Percentiles rank a stretch among this genome's conserved stretches.
phyloP scores from a whole-genome alignment of 2,888 invertebrate species.

The Morpho deidamia region DNA sequence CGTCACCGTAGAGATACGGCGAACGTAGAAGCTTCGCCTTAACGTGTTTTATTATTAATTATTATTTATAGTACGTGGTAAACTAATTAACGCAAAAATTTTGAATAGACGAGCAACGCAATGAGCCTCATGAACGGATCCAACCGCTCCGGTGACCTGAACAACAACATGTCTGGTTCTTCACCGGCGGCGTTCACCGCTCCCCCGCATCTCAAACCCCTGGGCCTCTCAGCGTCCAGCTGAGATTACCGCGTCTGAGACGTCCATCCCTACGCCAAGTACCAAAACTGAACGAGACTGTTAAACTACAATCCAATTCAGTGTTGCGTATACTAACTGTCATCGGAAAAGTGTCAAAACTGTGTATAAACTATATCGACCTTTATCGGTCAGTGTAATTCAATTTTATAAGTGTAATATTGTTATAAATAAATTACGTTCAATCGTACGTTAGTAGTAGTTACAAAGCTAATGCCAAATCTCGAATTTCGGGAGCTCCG shows the following conservation, averaged over 20 bases:
- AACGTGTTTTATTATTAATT: too few relatives aligned
- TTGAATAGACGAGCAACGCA: constrained; percentile 61
- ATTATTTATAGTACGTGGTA: not conserved
- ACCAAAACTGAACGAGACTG: constrained; percentile 49
- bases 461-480: constrained; percentile 58
- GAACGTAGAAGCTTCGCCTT: too few relatives aligned
- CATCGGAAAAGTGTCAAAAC: not conserved
- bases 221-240: constrained; percentile 81
- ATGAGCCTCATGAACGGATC: constrained; percentile 78
- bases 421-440: constrained; percentile 12
- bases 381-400: not conserved
- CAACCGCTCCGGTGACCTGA: constrained; percentile 78
- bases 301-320: constrained; percentile 5
- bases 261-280: constrained; percentile 67
- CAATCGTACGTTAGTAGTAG: constrained; percentile 28
- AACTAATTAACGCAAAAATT: constrained; percentile 14
- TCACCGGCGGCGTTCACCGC: constrained; percentile 62
- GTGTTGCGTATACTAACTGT: not conserved
- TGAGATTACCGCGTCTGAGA: constrained; percentile 78
- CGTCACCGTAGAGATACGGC: too few relatives aligned
- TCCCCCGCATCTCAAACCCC: constrained; percentile 77
- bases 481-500: not conserved
- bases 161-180: constrained; percentile 83
- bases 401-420: constrained; percentile 7
- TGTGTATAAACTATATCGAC: not conserved